Conservation (phyloP, 2,888 invertebrate genomes). For the Xanthorhoe designata region DNA sequence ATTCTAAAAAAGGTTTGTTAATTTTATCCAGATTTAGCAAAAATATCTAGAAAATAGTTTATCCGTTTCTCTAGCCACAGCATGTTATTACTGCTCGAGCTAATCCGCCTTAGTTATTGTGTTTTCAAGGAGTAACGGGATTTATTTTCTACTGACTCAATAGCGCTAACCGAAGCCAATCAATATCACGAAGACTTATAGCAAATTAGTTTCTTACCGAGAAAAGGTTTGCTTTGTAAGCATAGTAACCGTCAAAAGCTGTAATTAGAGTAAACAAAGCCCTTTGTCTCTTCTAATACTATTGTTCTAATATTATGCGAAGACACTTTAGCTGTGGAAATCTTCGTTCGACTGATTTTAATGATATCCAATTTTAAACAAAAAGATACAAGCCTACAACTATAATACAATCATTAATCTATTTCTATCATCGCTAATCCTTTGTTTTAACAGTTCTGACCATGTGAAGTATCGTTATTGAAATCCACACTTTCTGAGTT, state of each 20-base stretch:
- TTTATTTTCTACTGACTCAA: constrained; percentile 60
- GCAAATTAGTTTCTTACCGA: constrained; percentile 29
- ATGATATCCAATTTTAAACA: too few species aligned
- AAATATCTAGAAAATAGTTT: neutral
- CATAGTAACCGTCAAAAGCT: neutral
- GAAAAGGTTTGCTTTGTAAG: constrained; percentile 11
- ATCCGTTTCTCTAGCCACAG: neutral
- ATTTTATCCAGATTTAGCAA: neutral
- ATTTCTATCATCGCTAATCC: too few species aligned
- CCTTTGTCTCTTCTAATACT: neutral
- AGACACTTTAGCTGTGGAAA: neutral
- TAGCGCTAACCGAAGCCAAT: constrained; percentile 54
- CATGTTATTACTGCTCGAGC: constrained; percentile 53
- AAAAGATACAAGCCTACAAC: too few species aligned
- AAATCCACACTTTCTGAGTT: too few species aligned
- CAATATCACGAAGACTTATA: constrained; percentile 32
- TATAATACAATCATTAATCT: too few species aligned
- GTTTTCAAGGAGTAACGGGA: constrained; percentile 65
- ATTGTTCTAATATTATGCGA: neutral
- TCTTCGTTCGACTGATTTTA: too few species aligned
- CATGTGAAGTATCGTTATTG: too few species aligned
- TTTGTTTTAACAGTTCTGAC: too few species aligned
- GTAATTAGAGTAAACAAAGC: constrained; percentile 4
- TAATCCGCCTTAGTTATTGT: constrained; percentile 75
- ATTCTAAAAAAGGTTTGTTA: too few species aligned